Evolutionary conservation across 2,797 vertebrate genomes (phyloP).

Genomic region (Hapalemur alaotrensis): DNA sequence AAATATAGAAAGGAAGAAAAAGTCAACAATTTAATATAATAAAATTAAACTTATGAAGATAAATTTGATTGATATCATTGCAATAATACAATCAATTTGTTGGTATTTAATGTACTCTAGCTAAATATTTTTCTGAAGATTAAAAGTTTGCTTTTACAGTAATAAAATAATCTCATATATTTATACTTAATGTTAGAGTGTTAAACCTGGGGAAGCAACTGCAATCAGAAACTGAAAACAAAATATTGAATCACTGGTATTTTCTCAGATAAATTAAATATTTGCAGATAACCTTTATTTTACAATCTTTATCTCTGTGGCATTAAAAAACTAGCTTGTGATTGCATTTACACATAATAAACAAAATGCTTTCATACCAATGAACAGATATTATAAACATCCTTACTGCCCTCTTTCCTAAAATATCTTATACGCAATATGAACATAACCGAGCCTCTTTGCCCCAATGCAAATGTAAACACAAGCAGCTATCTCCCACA

Average conservation of each 20-base stretch:
- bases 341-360: constrained; percentile 43
- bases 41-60: background rate
- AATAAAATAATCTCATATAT: background rate
- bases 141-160: background rate
- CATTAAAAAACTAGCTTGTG: background rate
- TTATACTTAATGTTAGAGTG: background rate
- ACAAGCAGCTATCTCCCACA: background rate
- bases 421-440: background rate
- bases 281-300: constrained; percentile 25
- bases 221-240: background rate
- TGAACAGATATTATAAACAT: background rate
- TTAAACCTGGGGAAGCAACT: background rate
- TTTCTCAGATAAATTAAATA: background rate
- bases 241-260: background rate
- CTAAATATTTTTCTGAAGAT: background rate
- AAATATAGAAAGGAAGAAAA: background rate
- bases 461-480: background rate
- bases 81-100: background rate
- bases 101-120: background rate
- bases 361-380: constrained; percentile 24
- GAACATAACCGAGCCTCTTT: background rate
- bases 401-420: background rate
- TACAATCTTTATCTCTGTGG: background rate
- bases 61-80: background rate
- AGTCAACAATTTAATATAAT: background rate